Evolutionary conservation across 1,140 invertebrate species (phyloP), one percentile per base, ranked within the genome.

Genomic region (Apis laboriosa): DNA sequence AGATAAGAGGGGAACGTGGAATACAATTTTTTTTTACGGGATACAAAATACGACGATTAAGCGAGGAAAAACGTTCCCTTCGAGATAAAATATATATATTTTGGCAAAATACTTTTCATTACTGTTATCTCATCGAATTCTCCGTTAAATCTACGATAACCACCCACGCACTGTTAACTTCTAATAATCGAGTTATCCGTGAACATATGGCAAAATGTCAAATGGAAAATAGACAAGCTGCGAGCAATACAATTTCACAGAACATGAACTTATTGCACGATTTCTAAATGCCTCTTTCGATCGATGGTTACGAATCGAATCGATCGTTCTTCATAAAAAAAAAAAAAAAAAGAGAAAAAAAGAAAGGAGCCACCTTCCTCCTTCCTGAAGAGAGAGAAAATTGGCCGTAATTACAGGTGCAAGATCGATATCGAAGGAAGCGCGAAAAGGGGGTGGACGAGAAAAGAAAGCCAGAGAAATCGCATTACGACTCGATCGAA

Each of bases 201-300:
- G 15, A 74, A 58, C 17, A 43, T 2, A 7, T 5, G 71, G 58
- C 24, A n/a, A 61, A 75, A 75, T 75, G 72, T 60, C 58, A 75
- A 75, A 21, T 7, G 34, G 17, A 21, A 1, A 43, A n/a, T 13
- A 17, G 17, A 34, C 63, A 34, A 15, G 15, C 28, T 15, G 9
- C 72, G 19, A 49, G 11, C 21, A 12, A 0, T 13, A 51, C 11
- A 1, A 19, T 70, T 70, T 70, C 49, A 49, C 8, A 24, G n/a
- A 17, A 51, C n/a, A 15, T 70, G 34, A 43, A 43, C 34, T 70
- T 43, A 8, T 5, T 5, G 5, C 5, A 8, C 43, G 67, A 70
- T 66, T 34, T 9, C 28, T 9, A 17, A 0, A n/a, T 12, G 34
- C 49, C 28, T 34, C 9, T 15, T 21, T 19, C 9, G 24, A 64